phyloP scores from a whole-genome alignment of 1,140 invertebrate genomes.

The Cephus cinctus region DNA sequence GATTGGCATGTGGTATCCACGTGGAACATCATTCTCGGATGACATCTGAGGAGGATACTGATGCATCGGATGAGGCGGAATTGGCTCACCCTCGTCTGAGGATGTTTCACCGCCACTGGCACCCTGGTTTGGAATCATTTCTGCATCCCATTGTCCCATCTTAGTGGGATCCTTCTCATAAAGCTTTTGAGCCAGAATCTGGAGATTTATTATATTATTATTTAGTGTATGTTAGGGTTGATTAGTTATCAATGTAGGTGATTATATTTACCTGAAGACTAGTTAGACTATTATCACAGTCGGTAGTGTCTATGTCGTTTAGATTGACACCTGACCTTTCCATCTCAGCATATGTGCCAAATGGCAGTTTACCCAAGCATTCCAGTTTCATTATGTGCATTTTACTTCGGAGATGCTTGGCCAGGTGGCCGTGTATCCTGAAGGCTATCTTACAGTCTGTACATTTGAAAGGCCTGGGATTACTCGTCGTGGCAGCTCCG shows the following conservation, averaged over 20 bases:
- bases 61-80: slow-evolving; percentile 30
- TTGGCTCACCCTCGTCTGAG: slow-evolving; percentile 49
- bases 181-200: slow-evolving; percentile 77
- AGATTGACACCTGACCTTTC: slow-evolving; percentile 86
- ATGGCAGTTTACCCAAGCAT: slow-evolving; percentile 88
- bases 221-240: background rate
- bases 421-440: slow-evolving; percentile 92
- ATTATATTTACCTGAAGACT: slow-evolving; percentile 68
- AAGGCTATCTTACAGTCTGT: slow-evolving; percentile 95
- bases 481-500: slow-evolving; percentile 79
- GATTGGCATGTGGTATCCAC: slow-evolving; percentile 40
- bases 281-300: slow-evolving; percentile 89
- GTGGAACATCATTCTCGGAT: slow-evolving; percentile 23
- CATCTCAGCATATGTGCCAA: slow-evolving; percentile 94
- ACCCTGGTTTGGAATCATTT: slow-evolving; percentile 31
- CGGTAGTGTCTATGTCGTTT: slow-evolving; percentile 91
- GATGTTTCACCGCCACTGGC: slow-evolving; percentile 49
- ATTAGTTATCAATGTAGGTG: slow-evolving; percentile 4
- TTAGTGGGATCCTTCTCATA: slow-evolving; percentile 80
- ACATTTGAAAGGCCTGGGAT: slow-evolving; percentile 93
- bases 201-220: slow-evolving; percentile 35
- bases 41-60: slow-evolving; percentile 16
- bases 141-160: slow-evolving; percentile 63
- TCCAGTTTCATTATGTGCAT: slow-evolving; percentile 96
- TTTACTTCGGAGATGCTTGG: slow-evolving; percentile 95